Base-by-base conservation (phyloP, 2,888 invertebrate species). In the Drosophila kokeensis region DNA sequence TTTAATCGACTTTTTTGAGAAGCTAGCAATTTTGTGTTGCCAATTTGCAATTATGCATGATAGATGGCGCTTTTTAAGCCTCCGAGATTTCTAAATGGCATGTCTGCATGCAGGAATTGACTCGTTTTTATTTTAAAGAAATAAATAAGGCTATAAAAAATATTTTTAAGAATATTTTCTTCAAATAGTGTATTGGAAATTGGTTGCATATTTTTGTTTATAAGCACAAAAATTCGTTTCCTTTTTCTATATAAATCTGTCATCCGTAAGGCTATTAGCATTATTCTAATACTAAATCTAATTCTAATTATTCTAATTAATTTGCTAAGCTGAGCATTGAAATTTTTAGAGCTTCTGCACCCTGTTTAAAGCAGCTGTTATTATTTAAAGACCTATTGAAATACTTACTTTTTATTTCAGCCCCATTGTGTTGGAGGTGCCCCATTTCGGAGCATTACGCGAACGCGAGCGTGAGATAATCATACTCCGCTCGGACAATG, bases 391-490 rank as follows among this genome's bases (percentile, higher is more conserved):
- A 42, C 2, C 13, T 32, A 29, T 24, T 21, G 24, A 18, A 24
- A 24, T 24, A 24, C 15, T 15, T 24, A 15, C 15, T 2, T 15
- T 24, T 45, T 2, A 45, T 24, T 45, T 24, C 5, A 98, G 98
- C 59, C 98, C 98, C 4, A 98, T 98, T 6, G 96, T 99, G 74
- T 96, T 99, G 87, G 99, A 99, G 93, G 97, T 99, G 76, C 99
- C 99, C 0, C 99, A 99, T 93, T 99, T 99, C 94, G 99, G 99
- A 0, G 97, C 99, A 0, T 94, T 98, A 63, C 95, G 98, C 69
- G 98, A 98, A 69, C 96, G 96, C 83, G 99, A 99, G 92, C 95
- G 99, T 7, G 99, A 99, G 94, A 98, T 99, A 57, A 97, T 99
- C 42, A 97, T 99, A 80, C 94, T 99, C 75, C 95, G 99, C 57